phyloP scores from a whole-genome alignment of 2,797 vertebrate species.

The Macrochelys suwanniensis region DNA sequence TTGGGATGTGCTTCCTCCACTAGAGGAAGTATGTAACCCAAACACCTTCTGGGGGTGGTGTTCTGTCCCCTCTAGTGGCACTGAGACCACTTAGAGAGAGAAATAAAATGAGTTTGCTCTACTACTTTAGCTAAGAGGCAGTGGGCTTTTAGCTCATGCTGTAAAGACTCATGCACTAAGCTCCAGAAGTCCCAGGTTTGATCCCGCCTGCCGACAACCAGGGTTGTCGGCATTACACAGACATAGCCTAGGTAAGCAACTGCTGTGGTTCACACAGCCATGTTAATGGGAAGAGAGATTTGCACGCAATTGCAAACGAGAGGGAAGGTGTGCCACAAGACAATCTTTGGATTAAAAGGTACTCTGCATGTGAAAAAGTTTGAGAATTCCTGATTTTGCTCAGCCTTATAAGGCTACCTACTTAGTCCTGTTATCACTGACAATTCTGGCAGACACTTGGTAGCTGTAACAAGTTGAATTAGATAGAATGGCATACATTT shows the following conservation, averaged over 20 bases:
- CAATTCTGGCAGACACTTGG: background rate
- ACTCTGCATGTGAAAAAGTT: background rate
- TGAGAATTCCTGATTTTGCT: background rate
- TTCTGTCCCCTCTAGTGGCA: too few relatives aligned
- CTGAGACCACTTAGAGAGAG: too few relatives aligned
- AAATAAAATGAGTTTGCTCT: too few relatives aligned
- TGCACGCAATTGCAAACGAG: background rate
- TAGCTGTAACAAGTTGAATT: background rate
- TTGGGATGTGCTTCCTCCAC: too few relatives aligned
- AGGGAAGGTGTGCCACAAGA: background rate
- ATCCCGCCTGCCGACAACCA: too few relatives aligned
- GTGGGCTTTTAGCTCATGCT: too few relatives aligned
- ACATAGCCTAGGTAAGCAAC: background rate
- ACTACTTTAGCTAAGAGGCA: too few relatives aligned
- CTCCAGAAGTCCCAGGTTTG: too few relatives aligned
- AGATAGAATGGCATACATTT: slow-evolving; percentile 5
- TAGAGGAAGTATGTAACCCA: too few relatives aligned
- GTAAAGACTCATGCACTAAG: too few relatives aligned
- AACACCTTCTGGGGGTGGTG: too few relatives aligned
- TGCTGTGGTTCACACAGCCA: background rate
- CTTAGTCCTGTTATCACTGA: background rate
- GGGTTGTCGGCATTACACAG: too few relatives aligned
- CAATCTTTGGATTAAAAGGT: background rate
- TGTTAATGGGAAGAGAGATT: background rate
- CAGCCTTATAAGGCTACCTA: background rate